Conservation (phyloP, 1,140 invertebrate species). For the Lamellibrachia luymesi region DNA sequence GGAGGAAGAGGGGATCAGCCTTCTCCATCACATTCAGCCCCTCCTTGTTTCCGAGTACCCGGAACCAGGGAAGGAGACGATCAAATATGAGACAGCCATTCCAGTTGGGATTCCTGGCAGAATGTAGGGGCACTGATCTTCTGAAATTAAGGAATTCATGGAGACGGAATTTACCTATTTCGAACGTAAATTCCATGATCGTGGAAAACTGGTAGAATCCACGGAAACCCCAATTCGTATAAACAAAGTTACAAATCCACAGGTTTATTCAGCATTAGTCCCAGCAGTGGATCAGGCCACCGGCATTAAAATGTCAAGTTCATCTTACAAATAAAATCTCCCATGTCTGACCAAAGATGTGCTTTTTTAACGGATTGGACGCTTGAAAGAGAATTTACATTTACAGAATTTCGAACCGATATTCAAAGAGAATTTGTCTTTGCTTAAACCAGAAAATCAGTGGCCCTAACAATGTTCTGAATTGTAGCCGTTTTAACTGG, state of each 20-base stretch:
- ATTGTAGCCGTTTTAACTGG: background rate
- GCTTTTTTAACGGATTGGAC: too few relatives aligned
- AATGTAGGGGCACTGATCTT: background rate
- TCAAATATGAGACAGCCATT: background rate
- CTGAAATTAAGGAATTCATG: background rate
- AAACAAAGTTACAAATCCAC: background rate
- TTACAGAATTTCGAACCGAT: too few relatives aligned
- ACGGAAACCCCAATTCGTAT: background rate
- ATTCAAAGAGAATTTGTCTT: too few relatives aligned
- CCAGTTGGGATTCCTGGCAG: background rate
- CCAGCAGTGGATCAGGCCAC: too few relatives aligned
- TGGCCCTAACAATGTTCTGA: background rate
- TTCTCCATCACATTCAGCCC: constrained; percentile 91
- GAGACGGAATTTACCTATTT: background rate
- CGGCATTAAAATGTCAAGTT: too few relatives aligned
- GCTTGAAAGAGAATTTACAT: too few relatives aligned
- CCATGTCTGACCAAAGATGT: too few relatives aligned
- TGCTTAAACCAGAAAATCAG: too few relatives aligned
- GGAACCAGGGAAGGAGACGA: constrained; percentile 1
- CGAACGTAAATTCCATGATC: background rate
- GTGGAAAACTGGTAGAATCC: too few relatives aligned
- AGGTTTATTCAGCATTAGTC: too few relatives aligned
- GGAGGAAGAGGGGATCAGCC: constrained; percentile 84
- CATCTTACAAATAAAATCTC: too few relatives aligned
- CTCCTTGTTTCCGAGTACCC: constrained; percentile 71